Percentiles rank a stretch among this genome's conserved stretches.
phyloP scores from a whole-genome alignment of 2,797 vertebrate species.

The Peromyscus eremicus region DNA sequence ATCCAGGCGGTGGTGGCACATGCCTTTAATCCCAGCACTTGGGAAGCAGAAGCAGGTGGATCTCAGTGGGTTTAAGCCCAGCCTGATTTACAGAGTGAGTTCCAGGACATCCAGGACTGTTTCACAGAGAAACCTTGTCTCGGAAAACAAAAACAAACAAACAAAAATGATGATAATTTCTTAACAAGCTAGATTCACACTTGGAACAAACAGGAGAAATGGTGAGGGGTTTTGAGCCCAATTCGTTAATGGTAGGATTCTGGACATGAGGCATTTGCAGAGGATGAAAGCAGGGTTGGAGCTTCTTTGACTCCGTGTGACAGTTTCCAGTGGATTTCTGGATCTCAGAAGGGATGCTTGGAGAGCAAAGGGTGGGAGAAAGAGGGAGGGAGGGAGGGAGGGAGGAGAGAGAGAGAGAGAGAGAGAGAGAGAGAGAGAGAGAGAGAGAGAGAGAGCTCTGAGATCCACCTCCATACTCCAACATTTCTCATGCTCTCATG shows the following conservation, averaged over 20 bases:
- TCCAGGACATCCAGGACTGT: no score
- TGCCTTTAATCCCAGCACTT: no score
- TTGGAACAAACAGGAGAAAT: not conserved
- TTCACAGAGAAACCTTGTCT: no score
- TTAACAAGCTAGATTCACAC: not conserved
- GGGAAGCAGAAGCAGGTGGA: no score
- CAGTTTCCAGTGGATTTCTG: not conserved
- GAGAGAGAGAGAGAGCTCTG: not conserved
- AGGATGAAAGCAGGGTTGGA: not conserved
- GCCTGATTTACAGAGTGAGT: no score
- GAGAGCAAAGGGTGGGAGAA: not conserved
- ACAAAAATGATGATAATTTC: not conserved
- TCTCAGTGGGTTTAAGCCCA: no score
- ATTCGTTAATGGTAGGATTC: not conserved
- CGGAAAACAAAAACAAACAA: no score
- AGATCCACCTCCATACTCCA: not conserved
- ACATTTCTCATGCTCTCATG: not conserved
- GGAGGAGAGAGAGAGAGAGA: not conserved
- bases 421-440: not conserved
- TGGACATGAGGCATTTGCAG: not conserved
- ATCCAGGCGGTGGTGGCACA: no score
- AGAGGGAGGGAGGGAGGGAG: not conserved
- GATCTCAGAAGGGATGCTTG: not conserved
- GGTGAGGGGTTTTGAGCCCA: not conserved
- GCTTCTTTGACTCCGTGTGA: rapidly evolving